Percentiles rank a stretch among this genome's conserved stretches.
These are phyloP conservation scores for Penelope pileata DNA, from an alignment of 2,113 vertebrate genomes.

Conservation along the genomic window DNA sequence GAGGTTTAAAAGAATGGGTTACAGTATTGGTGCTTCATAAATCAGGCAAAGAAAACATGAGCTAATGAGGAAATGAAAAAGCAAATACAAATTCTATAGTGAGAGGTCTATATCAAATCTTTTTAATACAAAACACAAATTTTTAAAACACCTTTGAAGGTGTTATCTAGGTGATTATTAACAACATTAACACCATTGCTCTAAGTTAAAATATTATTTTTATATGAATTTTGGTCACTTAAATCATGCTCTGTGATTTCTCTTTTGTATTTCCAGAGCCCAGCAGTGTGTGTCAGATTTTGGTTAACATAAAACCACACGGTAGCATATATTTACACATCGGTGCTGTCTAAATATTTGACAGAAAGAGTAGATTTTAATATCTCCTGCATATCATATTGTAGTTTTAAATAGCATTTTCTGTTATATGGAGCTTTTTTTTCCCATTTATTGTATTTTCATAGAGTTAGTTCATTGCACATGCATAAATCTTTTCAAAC, in stretches of 20 bases:
- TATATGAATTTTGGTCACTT: conserved; percentile 31
- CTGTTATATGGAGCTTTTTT: neutral
- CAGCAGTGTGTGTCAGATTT: conserved; percentile 24
- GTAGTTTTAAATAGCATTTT: conserved; percentile 36
- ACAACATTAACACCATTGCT: neutral
- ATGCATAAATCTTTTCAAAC: neutral
- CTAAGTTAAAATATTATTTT: conserved; percentile 35
- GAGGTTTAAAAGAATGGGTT: neutral
- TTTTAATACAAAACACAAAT: neutral
- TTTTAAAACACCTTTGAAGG: neutral
- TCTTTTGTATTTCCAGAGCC: conserved; percentile 20
- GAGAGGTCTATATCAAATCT: neutral
- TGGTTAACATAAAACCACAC: neutral
- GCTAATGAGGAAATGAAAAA: conserved; percentile 26
- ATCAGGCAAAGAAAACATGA: neutral
- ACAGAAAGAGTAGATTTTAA: conserved; percentile 54
- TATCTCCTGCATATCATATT: neutral
- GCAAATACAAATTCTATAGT: neutral
- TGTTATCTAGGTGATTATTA: neutral
- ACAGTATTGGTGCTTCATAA: neutral
- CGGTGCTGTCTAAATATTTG: conserved; percentile 47
- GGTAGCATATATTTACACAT: conserved; percentile 51
- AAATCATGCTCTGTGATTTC: neutral
- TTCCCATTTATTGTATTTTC: neutral
- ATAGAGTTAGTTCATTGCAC: neutral